Conservation (phyloP, 1,140 invertebrate genomes). For the Papilio aristodemus region DNA sequence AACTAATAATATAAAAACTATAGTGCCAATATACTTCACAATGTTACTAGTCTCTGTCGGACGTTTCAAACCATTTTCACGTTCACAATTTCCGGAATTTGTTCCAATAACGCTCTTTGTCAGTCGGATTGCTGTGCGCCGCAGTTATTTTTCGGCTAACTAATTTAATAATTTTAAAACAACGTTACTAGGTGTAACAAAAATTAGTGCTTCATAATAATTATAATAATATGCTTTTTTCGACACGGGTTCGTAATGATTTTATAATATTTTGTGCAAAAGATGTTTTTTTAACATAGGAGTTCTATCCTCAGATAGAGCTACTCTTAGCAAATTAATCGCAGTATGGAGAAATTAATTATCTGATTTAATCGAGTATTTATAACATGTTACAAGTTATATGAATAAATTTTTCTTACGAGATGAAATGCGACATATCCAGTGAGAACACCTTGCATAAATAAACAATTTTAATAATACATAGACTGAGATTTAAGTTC, state of each 20-base stretch:
- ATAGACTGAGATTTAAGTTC: slow-evolving; percentile 17
- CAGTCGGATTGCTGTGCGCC: not conserved
- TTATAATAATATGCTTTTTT: too few relatives aligned
- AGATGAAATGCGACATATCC: not conserved
- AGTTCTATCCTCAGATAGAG: too few relatives aligned
- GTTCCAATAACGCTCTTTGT: not conserved
- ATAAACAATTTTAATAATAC: slow-evolving; percentile 23
- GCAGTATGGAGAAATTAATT: too few relatives aligned
- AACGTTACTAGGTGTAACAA: too few relatives aligned
- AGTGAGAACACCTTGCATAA: slow-evolving; percentile 15
- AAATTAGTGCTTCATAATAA: too few relatives aligned
- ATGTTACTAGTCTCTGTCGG: not conserved
- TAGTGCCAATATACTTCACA: not conserved
- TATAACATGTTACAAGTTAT: not conserved
- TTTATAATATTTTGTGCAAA: too few relatives aligned
- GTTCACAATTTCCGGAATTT: not conserved
- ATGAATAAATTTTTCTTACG: not conserved
- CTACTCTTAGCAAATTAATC: too few relatives aligned
- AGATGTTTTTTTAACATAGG: too few relatives aligned
- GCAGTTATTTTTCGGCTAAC: not conserved
- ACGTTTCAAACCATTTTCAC: not conserved
- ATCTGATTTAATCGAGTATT: too few relatives aligned
- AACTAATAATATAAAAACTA: not conserved
- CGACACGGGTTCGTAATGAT: too few relatives aligned
- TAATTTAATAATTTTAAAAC: not conserved